A percentile compares a stretch with the other conserved stretches of the same genome.
phyloP scores from a whole-genome alignment of 2,113 vertebrate genomes.

The Cottus gobio region DNA sequence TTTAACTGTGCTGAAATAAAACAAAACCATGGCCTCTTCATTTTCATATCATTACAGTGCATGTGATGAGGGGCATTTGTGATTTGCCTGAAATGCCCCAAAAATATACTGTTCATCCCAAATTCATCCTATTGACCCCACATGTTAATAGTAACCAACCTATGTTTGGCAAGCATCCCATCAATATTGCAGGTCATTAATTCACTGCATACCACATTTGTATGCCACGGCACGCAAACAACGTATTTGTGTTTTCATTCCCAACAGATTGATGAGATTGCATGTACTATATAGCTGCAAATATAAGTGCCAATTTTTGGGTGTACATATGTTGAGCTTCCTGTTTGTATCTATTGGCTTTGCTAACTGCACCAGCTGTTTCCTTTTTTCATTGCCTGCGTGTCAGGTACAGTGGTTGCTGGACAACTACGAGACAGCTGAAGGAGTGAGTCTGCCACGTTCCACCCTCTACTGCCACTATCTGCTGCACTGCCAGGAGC shows the following conservation, averaged over 20 bases:
- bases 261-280: conserved; percentile 18
- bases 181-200: conserved; percentile 69
- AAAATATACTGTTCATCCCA: conserved; percentile 56
- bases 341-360: conserved; percentile 30
- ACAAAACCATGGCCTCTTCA: conserved; percentile 79
- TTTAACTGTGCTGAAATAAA: conserved; percentile 77
- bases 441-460: conserved; percentile 93
- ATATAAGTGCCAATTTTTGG: neutral
- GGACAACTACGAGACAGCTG: conserved; percentile 96
- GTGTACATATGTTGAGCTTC: neutral
- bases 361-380: conserved; percentile 77
- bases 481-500: conserved; percentile 95
- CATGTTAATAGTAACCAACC: conserved; percentile 41
- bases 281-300: conserved; percentile 42
- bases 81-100: conserved; percentile 70
- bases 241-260: conserved; percentile 69
- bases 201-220: conserved; percentile 83
- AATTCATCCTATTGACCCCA: conserved; percentile 66
- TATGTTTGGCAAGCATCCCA: conserved; percentile 70
- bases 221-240: conserved; percentile 84
- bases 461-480: conserved; percentile 98
- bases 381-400: conserved; percentile 68
- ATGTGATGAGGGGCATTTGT: conserved; percentile 69
- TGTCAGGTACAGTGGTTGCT: conserved; percentile 95
- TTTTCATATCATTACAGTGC: conserved; percentile 79